A percentile compares a stretch with the other conserved stretches of the same genome.
Evolutionary conservation across 2,888 invertebrate species (phyloP).

Genomic region (Drosophila algonquin): DNA sequence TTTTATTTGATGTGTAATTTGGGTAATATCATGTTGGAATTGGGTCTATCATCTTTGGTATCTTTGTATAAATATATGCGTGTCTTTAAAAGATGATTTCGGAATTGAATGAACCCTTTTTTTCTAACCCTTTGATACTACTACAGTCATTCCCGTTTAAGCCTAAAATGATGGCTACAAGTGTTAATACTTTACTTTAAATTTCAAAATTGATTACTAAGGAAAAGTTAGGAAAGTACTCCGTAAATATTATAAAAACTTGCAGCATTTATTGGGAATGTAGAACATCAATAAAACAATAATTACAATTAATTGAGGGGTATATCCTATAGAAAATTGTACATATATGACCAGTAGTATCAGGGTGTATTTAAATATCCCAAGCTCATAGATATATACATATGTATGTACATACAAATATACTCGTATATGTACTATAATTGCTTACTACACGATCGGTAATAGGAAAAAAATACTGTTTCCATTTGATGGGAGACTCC

Average conservation of each 20-base stretch:
- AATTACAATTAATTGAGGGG: not conserved
- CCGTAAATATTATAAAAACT: not conserved
- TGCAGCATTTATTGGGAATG: not conserved
- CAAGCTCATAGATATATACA: not conserved
- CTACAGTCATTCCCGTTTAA: too few species aligned
- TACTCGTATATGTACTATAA: not conserved
- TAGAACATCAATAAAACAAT: not conserved
- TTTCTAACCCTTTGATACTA: too few species aligned
- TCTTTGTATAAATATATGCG: not conserved
- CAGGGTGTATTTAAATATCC: not conserved
- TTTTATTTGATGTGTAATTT: not conserved
- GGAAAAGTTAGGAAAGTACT: not conserved
- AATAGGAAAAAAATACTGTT: not conserved
- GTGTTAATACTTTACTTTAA: not conserved
- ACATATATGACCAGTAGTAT: not conserved
- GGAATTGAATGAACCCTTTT: too few species aligned
- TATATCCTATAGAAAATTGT: not conserved
- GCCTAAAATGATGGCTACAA: not conserved
- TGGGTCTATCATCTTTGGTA: not conserved
- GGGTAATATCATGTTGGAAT: not conserved
- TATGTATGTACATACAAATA: too few species aligned
- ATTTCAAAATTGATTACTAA: not conserved
- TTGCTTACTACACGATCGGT: not conserved
- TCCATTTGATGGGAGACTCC: slow-evolving; percentile 20
- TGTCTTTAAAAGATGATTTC: too few species aligned